These are phyloP conservation scores for Halcyon malimbica DNA, from an alignment of 2,113 vertebrate species.

Conservation along the genomic window DNA sequence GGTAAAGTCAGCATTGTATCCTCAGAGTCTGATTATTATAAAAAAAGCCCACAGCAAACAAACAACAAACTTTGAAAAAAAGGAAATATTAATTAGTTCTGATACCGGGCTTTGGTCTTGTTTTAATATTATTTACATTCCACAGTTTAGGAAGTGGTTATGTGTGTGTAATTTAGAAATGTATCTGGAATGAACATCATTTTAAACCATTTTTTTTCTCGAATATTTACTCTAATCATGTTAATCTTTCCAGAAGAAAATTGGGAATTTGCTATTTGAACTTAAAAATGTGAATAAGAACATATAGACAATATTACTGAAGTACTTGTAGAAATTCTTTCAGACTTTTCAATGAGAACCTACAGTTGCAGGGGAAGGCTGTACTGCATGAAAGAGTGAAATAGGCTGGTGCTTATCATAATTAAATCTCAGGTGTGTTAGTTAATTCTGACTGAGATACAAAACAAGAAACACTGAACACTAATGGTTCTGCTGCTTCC, in stretches of 20 bases:
- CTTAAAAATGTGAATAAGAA: background rate
- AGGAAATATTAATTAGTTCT: background rate
- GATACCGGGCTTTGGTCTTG: background rate
- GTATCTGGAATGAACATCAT: background rate
- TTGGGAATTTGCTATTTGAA: background rate
- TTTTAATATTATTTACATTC: background rate
- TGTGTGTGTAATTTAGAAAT: background rate
- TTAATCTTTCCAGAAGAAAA: background rate
- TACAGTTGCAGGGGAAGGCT: background rate
- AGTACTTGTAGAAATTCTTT: background rate
- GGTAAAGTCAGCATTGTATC: background rate
- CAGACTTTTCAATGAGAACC: background rate
- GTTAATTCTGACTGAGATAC: background rate
- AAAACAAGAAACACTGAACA: background rate
- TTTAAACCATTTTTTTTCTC: background rate
- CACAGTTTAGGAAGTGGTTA: background rate
- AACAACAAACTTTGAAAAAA: background rate
- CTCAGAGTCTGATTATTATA: background rate
- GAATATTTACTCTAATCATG: background rate
- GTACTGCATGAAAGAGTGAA: background rate
- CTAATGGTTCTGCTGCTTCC: constrained; percentile 8
- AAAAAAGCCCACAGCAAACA: background rate
- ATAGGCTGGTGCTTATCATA: background rate
- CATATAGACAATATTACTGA: background rate
- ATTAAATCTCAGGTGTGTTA: constrained; percentile 31